Conservation (phyloP, 2,888 invertebrate species). For the Caenorhabditis imperialis region DNA sequence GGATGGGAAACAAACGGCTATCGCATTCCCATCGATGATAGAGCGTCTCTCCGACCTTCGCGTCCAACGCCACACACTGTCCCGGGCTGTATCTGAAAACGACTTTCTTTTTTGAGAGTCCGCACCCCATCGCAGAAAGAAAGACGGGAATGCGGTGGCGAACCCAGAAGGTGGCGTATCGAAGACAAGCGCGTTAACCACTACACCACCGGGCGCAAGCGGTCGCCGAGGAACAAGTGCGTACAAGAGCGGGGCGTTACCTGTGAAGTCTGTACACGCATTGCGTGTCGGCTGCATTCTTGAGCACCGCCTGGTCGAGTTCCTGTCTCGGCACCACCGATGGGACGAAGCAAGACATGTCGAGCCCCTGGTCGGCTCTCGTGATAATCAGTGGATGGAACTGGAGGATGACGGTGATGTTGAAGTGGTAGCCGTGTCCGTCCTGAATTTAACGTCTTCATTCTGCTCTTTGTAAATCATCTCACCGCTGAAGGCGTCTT, state of each 20-base stretch:
- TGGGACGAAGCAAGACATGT: slow-evolving; percentile 71
- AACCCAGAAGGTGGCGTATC: too few relatives aligned
- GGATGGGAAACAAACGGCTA: slow-evolving; percentile 58
- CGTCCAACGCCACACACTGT: slow-evolving; percentile 76
- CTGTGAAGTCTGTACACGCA: slow-evolving; percentile 74
- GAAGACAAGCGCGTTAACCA: too few relatives aligned
- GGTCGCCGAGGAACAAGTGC: too few relatives aligned
- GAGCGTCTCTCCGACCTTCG: slow-evolving; percentile 75
- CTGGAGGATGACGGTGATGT: slow-evolving; percentile 74
- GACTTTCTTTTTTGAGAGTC: too few relatives aligned
- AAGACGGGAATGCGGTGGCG: too few relatives aligned
- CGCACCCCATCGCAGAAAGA: too few relatives aligned
- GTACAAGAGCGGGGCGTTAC: slow-evolving; percentile 26
- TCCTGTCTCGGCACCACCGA: slow-evolving; percentile 66
- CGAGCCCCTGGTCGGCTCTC: slow-evolving; percentile 71
- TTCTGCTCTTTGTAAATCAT: background rate
- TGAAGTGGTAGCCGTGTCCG: slow-evolving; percentile 71
- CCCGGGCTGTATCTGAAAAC: slow-evolving; percentile 65
- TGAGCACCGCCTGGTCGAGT: slow-evolving; percentile 61
- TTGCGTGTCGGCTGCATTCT: slow-evolving; percentile 66
- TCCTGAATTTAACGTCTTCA: slow-evolving; percentile 50
- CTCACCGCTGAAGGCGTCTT: slow-evolving; percentile 67
- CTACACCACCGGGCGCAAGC: too few relatives aligned
- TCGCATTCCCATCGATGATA: slow-evolving; percentile 77
- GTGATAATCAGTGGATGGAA: slow-evolving; percentile 77